Evolutionary conservation across 2,888 invertebrate species (phyloP).

Genomic region (Ellobium chinense): DNA sequence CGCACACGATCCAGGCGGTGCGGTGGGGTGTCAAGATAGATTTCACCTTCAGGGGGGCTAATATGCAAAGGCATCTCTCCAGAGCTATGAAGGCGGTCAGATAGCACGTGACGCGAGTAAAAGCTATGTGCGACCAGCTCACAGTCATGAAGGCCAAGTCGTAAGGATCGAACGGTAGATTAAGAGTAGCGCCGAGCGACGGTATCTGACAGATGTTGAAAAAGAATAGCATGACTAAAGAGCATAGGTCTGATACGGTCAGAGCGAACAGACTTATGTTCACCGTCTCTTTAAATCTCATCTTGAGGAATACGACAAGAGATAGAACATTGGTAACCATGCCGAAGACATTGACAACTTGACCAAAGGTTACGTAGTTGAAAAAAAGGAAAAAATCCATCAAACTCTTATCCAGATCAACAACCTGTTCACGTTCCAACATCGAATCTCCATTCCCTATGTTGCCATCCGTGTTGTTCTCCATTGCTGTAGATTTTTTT

Average conservation of each 20-base stretch:
- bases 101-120: neutral
- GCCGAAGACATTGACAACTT: too few relatives aligned
- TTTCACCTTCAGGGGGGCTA: neutral
- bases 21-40: neutral
- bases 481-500: too few relatives aligned
- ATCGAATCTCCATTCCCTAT: too few relatives aligned
- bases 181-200: neutral
- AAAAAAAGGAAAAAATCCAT: too few relatives aligned
- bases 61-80: neutral
- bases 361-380: too few relatives aligned
- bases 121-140: neutral
- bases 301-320: neutral
- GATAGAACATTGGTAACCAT: neutral
- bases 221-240: neutral
- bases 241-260: neutral
- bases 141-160: neutral
- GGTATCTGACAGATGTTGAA: neutral
- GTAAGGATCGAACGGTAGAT: neutral
- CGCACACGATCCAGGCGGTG: neutral
- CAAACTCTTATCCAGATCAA: too few relatives aligned
- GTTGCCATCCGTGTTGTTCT: too few relatives aligned
- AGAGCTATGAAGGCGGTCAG: neutral
- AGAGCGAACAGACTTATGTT: neutral
- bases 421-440: too few relatives aligned
- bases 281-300: neutral